These are phyloP conservation scores for Antrozous pallidus DNA, from an alignment of 2,797 vertebrate species.

Conservation along the genomic window DNA sequence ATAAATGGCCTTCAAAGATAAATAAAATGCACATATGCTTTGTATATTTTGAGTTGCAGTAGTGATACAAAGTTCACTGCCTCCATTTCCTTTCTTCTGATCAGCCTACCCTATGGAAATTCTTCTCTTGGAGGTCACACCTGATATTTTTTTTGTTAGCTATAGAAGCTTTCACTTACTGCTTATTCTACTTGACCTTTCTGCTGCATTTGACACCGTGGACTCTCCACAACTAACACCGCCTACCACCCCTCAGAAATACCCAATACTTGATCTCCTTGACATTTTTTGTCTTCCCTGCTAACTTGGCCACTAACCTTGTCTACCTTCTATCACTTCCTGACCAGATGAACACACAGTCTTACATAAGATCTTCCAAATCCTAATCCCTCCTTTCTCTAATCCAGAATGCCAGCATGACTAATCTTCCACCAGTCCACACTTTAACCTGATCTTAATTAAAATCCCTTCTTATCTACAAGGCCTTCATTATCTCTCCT, in stretches of 20 bases:
- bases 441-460: slow-evolving; percentile 29
- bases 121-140: slow-evolving; percentile 4
- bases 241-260: neutral
- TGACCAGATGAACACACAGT: neutral
- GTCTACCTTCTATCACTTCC: neutral
- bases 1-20: neutral
- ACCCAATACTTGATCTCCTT: neutral
- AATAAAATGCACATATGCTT: neutral
- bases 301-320: neutral
- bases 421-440: slow-evolving; percentile 27
- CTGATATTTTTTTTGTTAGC: slow-evolving; percentile 39
- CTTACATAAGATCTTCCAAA: slow-evolving; percentile 4
- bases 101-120: neutral
- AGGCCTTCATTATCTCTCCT: neutral
- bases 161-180: neutral
- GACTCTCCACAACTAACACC: neutral
- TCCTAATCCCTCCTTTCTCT: neutral
- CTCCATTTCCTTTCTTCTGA: neutral
- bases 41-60: slow-evolving; percentile 1
- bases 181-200: slow-evolving; percentile 34
- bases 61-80: neutral
- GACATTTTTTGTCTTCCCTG: slow-evolving; percentile 46
- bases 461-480: neutral
- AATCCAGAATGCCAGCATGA: slow-evolving; percentile 38
- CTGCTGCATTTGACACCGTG: neutral